A percentile compares a stretch with the other conserved stretches of the same genome.
Conservation (phyloP, 2,888 invertebrate genomes). For the Crocallis elinguaria region DNA sequence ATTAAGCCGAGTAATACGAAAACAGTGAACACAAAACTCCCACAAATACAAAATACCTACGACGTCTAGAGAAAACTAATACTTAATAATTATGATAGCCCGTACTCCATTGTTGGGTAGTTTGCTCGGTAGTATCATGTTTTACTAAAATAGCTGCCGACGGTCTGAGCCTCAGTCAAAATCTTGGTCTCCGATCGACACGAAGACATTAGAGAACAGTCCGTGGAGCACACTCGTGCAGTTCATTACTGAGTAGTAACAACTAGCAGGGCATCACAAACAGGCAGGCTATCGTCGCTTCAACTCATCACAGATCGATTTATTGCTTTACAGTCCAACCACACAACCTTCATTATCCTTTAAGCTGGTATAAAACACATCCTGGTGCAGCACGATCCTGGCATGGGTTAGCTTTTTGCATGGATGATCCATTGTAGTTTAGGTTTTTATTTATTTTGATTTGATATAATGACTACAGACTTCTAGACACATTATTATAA, state of each 20-base stretch:
- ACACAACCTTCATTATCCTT: constrained; percentile 4
- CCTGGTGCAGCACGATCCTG: not conserved
- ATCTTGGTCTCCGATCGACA: not conserved
- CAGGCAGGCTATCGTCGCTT: not conserved
- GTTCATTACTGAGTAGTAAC: too few species aligned
- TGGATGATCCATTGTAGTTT: not conserved
- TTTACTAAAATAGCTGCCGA: not conserved
- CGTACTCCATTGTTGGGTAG: not conserved
- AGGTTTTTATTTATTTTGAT: not conserved
- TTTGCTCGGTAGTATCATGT: not conserved
- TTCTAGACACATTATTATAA: too few species aligned
- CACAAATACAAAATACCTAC: constrained; percentile 3
- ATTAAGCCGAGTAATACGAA: not conserved
- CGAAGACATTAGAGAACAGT: too few species aligned
- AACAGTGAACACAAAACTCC: constrained; percentile 9
- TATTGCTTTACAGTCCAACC: not conserved
- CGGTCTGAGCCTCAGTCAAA: not conserved
- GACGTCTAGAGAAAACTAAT: not conserved
- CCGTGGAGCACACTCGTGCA: too few species aligned
- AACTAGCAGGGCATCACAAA: too few species aligned
- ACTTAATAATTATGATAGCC: too few species aligned
- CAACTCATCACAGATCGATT: not conserved
- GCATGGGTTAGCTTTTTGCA: not conserved
- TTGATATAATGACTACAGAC: too few species aligned
- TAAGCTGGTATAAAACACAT: constrained; percentile 2